Conservation (phyloP, 2,888 invertebrate genomes). For the Acrobasis consociella region DNA sequence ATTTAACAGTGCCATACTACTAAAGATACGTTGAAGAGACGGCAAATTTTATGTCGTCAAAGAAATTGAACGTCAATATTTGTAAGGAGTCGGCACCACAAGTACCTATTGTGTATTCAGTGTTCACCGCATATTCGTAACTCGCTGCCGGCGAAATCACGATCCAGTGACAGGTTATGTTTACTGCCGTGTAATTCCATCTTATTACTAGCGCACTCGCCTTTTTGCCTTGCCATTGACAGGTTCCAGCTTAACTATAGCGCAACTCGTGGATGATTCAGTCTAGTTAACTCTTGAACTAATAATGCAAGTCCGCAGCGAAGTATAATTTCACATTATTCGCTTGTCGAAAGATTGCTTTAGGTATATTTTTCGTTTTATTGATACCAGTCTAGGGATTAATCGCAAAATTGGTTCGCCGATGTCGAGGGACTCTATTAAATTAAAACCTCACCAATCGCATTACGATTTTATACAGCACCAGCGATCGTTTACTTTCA, state of each 20-base stretch:
- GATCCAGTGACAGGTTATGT: slow-evolving; percentile 6
- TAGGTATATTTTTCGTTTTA: too few relatives aligned
- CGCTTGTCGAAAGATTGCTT: too few relatives aligned
- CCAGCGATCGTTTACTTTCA: too few relatives aligned
- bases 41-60: slow-evolving; percentile 19
- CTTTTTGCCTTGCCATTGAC: background rate
- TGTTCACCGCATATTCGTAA: slow-evolving; percentile 3
- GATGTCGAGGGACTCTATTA: too few relatives aligned
- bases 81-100: slow-evolving; percentile 54
- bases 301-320: too few relatives aligned
- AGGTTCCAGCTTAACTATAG: background rate
- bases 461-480: too few relatives aligned
- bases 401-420: too few relatives aligned
- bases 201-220: background rate
- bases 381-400: too few relatives aligned
- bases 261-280: too few relatives aligned
- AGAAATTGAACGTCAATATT: slow-evolving; percentile 42
- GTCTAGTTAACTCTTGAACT: too few relatives aligned
- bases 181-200: slow-evolving; percentile 6
- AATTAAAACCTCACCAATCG: too few relatives aligned
- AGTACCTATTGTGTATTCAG: slow-evolving; percentile 52
- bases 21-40: slow-evolving; percentile 15
- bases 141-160: slow-evolving; percentile 4
- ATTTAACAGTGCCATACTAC: slow-evolving; percentile 1
- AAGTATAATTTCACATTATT: too few relatives aligned